Percentiles rank a stretch among this genome's conserved stretches.
Conservation (phyloP, 1,140 invertebrate species). For the Pogonognathellus flavescens region DNA sequence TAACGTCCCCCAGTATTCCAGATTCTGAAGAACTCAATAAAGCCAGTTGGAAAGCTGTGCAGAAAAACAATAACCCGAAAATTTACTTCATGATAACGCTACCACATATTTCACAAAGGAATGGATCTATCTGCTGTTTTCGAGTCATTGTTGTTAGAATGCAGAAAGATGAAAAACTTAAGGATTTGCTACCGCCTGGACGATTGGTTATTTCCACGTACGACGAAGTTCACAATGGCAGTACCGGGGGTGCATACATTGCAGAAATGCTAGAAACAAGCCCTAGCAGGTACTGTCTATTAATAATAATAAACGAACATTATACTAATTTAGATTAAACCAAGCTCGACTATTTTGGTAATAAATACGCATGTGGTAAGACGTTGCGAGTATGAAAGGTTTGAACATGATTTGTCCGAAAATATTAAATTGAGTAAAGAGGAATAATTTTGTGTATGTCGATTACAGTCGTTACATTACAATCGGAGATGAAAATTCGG, state of each 20-base stretch:
- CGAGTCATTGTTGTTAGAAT: conserved; percentile 83
- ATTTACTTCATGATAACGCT: conserved; percentile 69
- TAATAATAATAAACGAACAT: too few relatives aligned
- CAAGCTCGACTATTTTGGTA: too few relatives aligned
- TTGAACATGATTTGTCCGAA: too few relatives aligned
- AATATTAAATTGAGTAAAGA: too few relatives aligned
- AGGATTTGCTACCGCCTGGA: conserved; percentile 78
- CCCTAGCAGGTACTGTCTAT: conserved; percentile 62
- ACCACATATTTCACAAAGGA: conserved; percentile 83
- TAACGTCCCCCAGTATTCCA: conserved; percentile 80
- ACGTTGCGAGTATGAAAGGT: too few relatives aligned
- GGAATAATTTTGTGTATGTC: too few relatives aligned
- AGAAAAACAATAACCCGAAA: conserved; percentile 24
- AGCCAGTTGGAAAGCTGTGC: conserved; percentile 78
- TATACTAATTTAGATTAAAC: too few relatives aligned
- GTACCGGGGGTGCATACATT: conserved; percentile 80
- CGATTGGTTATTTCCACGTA: conserved; percentile 80
- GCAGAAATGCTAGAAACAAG: conserved; percentile 81
- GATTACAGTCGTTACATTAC: conserved; percentile 54
- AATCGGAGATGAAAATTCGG: conserved; percentile 60
- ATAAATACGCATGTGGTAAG: too few relatives aligned
- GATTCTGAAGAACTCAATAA: conserved; percentile 76
- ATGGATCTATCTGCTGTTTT: conserved; percentile 87
- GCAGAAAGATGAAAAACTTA: conserved; percentile 75
- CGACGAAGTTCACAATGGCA: conserved; percentile 78